Base-by-base conservation (phyloP, 2,888 invertebrate genomes). In the Caenorhabditis drosophilae region DNA sequence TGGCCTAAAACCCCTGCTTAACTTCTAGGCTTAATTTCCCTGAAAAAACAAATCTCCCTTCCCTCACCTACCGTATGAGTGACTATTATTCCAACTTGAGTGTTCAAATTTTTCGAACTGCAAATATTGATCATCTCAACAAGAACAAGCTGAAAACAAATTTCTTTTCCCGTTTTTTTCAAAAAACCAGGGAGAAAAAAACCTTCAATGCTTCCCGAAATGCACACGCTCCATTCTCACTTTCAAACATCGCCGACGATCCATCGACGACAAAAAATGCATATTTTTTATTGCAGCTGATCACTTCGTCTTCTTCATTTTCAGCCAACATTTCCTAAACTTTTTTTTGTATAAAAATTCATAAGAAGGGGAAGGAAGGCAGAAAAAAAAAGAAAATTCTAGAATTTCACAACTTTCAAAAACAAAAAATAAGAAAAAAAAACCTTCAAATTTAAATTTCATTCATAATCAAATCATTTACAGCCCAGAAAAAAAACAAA, bases 11-110 rank as follows among this genome's bases (percentile, higher is more conserved):
- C n/a, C n/a, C n/a, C n/a, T n/a, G n/a, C n/a, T n/a, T n/a, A n/a
- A n/a, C n/a, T 41, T 22, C n/a, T 20, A 4, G 15, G 22, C n/a
- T 4, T 4, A 36, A 36, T 36, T 12, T 12, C 16, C 27, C 15
- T 22, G 15, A 3, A 31, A 7, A n/a, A 20, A n/a, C n/a, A n/a
- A n/a, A n/a, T n/a, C n/a, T n/a, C n/a, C n/a, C n/a, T n/a, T n/a
- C n/a, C n/a, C 31, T 12, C 6, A 31, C 26, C 25, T 15, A 75
- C 75, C 52, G 71, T 73, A 42, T 68, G 62, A 2, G 73, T 67
- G 11, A 75, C 47, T 25, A 75, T 62, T 9, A 75, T 54, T 38
- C 73, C 73, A 18, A 73, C 47, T 53, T 67, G 60, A 31, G 73
- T 70, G 26, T 64, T 63, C 34, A 70, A 50, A n/a, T 59, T 58